These are phyloP conservation scores for Idaea dimidiata DNA, from an alignment of 2,888 invertebrate genomes.

Conservation along the genomic window DNA sequence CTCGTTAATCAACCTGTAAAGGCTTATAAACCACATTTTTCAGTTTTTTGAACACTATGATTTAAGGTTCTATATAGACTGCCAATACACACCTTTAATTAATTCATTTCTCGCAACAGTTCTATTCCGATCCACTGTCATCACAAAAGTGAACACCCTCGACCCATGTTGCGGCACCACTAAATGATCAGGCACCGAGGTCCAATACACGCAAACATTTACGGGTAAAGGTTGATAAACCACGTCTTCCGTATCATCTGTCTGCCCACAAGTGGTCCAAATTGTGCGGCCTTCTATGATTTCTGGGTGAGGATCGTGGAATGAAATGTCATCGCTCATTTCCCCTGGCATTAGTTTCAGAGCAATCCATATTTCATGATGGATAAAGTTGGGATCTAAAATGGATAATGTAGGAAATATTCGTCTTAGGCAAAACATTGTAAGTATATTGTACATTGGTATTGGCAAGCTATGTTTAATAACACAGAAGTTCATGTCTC, in stretches of 20 bases:
- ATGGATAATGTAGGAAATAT: not conserved
- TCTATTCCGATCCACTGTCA: slow-evolving; percentile 76
- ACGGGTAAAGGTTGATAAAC: slow-evolving; percentile 58
- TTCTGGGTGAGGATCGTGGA: slow-evolving; percentile 60
- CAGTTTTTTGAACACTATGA: too few relatives aligned
- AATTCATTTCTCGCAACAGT: slow-evolving; percentile 68
- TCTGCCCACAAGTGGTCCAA: slow-evolving; percentile 67
- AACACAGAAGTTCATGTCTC: too few relatives aligned
- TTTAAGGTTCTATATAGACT: not conserved
- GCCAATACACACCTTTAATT: slow-evolving; percentile 53
- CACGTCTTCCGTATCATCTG: slow-evolving; percentile 61
- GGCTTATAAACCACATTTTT: not conserved
- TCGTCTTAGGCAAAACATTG: not conserved
- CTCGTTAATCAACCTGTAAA: too few relatives aligned
- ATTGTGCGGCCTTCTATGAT: slow-evolving; percentile 57
- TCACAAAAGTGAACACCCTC: slow-evolving; percentile 74
- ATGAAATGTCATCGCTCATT: slow-evolving; percentile 63
- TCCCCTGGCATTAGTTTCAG: slow-evolving; percentile 65
- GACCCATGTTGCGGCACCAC: slow-evolving; percentile 70
- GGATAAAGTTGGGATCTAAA: slow-evolving; percentile 66
- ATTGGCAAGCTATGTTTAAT: too few relatives aligned
- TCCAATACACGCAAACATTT: slow-evolving; percentile 72
- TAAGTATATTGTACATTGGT: too few relatives aligned
- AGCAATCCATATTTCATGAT: slow-evolving; percentile 72
- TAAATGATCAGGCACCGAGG: slow-evolving; percentile 69